phyloP scores from a whole-genome alignment of 2,113 vertebrate species.

The Tapirus terrestris region DNA sequence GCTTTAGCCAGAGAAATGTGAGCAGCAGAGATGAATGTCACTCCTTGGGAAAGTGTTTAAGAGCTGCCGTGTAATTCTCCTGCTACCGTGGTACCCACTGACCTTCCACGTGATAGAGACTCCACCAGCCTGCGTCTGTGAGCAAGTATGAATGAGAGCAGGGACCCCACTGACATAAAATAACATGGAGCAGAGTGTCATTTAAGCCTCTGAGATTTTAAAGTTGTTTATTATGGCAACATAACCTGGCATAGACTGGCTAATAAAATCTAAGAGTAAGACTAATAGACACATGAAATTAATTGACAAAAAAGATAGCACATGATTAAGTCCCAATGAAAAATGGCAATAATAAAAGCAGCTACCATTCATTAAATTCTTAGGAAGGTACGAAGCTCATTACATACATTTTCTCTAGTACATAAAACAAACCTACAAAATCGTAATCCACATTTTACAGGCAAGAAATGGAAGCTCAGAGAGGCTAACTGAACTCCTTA shows the following conservation, averaged over 20 bases:
- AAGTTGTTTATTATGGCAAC: background rate
- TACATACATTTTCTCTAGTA: background rate
- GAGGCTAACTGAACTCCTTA: background rate
- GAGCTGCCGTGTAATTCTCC: background rate
- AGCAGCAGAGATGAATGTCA: background rate
- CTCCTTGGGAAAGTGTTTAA: background rate
- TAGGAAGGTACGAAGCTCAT: background rate
- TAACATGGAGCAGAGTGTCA: background rate
- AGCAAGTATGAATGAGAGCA: background rate
- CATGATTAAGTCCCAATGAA: background rate
- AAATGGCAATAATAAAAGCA: slow-evolving; percentile 13
- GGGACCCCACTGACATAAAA: background rate
- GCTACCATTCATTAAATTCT: background rate
- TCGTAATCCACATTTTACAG: background rate
- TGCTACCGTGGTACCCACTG: background rate
- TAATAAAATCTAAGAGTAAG: background rate
- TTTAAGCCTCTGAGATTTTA: background rate
- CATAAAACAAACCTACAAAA: background rate
- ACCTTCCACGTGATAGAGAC: background rate
- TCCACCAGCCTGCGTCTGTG: background rate
- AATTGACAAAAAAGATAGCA: background rate
- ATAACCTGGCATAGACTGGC: background rate
- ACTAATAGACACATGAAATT: background rate
- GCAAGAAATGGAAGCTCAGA: background rate
- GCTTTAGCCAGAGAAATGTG: background rate